These are phyloP conservation scores for Drosophila sechellia DNA, from an alignment of 1,140 invertebrate species.

Conservation along the genomic window DNA sequence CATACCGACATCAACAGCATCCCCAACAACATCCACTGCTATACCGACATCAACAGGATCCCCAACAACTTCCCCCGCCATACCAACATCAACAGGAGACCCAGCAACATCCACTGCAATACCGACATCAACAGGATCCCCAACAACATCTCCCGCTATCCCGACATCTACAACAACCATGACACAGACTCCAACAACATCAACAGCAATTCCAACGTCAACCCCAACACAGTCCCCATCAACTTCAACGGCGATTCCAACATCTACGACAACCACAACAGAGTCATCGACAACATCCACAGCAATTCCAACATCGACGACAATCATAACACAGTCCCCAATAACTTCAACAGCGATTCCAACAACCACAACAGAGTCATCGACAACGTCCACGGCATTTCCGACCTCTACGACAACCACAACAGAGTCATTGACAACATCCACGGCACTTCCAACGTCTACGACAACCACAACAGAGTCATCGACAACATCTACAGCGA, in stretches of 20 bases:
- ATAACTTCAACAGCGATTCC: neutral
- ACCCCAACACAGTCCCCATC: neutral
- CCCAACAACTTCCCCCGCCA: neutral
- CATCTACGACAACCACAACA: neutral
- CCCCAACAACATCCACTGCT: too few relatives aligned
- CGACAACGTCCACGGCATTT: slow-evolving; percentile 11
- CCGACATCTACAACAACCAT: neutral
- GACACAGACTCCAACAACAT: neutral
- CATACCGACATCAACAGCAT: too few relatives aligned
- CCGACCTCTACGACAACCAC: neutral
- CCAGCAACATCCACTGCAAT: neutral
- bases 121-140: neutral
- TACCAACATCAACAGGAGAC: neutral
- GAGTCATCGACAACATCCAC: slow-evolving; percentile 3
- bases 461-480: neutral
- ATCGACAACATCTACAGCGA: neutral
- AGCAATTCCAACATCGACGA: neutral
- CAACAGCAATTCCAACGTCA: neutral
- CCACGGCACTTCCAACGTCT: neutral
- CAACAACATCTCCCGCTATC: neutral
- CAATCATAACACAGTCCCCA: neutral
- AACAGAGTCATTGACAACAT: neutral
- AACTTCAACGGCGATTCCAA: neutral
- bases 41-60: too few relatives aligned
- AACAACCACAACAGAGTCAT: neutral